Evolutionary conservation across 2,888 invertebrate genomes (phyloP), one percentile per base, ranked within the genome.

Genomic region (Eupeodes luniger): DNA sequence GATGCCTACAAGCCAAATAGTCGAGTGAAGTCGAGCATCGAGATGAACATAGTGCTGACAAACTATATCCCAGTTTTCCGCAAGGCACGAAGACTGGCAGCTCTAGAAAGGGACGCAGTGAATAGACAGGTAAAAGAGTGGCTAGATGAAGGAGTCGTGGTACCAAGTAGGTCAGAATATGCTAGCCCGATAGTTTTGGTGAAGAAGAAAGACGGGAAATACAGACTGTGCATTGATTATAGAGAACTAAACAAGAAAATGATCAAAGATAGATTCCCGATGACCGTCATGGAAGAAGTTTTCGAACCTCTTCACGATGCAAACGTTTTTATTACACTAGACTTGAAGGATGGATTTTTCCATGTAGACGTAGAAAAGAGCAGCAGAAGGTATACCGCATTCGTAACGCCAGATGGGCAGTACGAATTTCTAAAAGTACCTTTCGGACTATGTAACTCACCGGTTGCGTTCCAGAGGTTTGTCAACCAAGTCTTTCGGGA

Each of bases 161-260:
- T 59, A 5, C 59, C 59, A 27, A 59, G 59, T 59, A 12, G 59
- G 27, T 59, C 59, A 59, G 59, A 59, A 44, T 44, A 62, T 62
- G 16, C 44, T n/a, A 62, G 59, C 6, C 16, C 19, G 5, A 59
- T 59, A 59, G 59, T 59, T 2, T 6, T 59, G 27, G 59, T 59
- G 7, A 59, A 34, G 14, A 59, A 59, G 34, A 59, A 59, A 14
- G 59, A 59, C 2, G 59, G 59, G 6, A 34, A 7, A 14, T 59
- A 59, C 34, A 59, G 14, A 14, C 7, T 59, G 3, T 59, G 27
- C 1, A 7, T 59, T 1, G 62, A 62, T 40, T 62, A 62, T 9
- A 4, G 62, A 16, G 62, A 44, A 10, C 10, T 62, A 12, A 62
- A 40, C 34, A 62, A 62, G 40, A 62, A 62, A 4, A 61, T 61